Percentiles rank a stretch among this genome's conserved stretches.
phyloP scores from a whole-genome alignment of 2,113 vertebrate species.

The Pionites leucogaster region DNA sequence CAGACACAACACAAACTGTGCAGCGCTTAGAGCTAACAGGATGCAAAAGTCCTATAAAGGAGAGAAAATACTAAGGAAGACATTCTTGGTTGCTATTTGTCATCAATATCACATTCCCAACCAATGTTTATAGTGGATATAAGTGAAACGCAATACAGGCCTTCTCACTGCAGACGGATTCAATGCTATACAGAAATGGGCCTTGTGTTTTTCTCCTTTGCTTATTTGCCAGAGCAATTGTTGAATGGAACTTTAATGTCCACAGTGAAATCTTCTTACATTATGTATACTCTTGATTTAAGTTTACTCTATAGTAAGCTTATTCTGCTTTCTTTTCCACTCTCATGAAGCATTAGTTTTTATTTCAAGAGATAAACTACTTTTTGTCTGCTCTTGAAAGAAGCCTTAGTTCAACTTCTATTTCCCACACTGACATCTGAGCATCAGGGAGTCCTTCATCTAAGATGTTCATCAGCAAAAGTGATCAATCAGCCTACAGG shows the following conservation, averaged over 20 bases:
- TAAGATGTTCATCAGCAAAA: background rate
- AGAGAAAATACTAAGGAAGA: background rate
- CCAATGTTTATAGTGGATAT: background rate
- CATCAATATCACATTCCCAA: background rate
- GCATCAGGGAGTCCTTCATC: background rate
- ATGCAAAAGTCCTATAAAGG: slow-evolving; percentile 30
- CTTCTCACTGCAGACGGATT: background rate
- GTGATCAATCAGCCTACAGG: background rate
- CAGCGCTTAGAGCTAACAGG: background rate
- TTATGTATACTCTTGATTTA: background rate
- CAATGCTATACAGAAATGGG: background rate
- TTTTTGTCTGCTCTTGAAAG: background rate
- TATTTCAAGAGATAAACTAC: background rate
- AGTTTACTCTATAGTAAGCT: background rate
- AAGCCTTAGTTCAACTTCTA: background rate
- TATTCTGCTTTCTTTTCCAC: background rate
- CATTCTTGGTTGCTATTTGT: background rate
- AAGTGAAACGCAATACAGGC: background rate
- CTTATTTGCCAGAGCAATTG: background rate
- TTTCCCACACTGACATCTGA: background rate
- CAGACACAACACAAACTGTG: background rate
- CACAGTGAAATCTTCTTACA: background rate
- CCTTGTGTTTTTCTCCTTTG: background rate
- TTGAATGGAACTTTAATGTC: background rate
- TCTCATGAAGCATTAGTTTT: background rate